Evolutionary conservation across 2,888 invertebrate species (phyloP).

Genomic region (Drosophila fulvimacula): DNA sequence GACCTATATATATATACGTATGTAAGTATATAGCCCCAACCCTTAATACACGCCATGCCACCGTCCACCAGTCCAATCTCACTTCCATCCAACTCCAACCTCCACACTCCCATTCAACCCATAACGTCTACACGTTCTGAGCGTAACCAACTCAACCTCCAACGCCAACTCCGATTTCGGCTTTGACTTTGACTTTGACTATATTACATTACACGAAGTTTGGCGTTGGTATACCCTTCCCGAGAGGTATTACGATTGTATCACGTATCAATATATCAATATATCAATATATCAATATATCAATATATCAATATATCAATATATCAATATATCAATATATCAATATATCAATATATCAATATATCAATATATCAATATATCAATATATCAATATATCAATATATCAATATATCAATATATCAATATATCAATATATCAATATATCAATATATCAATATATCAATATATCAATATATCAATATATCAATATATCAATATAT

Average conservation of each 20-base stretch:
- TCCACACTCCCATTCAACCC: neutral
- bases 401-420: no score
- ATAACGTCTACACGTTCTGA: constrained; percentile 39
- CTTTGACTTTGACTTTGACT: constrained; percentile 60
- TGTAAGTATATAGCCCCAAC: neutral
- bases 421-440: neutral
- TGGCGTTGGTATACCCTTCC: constrained; percentile 12
- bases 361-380: no score
- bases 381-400: no score
- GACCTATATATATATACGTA: constrained; percentile 1
- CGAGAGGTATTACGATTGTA: neutral
- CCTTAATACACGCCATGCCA: neutral
- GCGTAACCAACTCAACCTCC: constrained; percentile 30
- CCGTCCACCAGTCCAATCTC: neutral
- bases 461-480: no score
- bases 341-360: no score
- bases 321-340: no score
- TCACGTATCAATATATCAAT: no score
- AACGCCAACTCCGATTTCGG: neutral
- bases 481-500: no score
- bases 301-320: no score
- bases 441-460: neutral
- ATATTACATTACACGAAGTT: constrained; percentile 73
- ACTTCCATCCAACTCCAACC: neutral
- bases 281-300: no score